Evolutionary conservation across 2,113 vertebrate genomes (phyloP).

Genomic region (Pangasianodon hypophthalmus): DNA sequence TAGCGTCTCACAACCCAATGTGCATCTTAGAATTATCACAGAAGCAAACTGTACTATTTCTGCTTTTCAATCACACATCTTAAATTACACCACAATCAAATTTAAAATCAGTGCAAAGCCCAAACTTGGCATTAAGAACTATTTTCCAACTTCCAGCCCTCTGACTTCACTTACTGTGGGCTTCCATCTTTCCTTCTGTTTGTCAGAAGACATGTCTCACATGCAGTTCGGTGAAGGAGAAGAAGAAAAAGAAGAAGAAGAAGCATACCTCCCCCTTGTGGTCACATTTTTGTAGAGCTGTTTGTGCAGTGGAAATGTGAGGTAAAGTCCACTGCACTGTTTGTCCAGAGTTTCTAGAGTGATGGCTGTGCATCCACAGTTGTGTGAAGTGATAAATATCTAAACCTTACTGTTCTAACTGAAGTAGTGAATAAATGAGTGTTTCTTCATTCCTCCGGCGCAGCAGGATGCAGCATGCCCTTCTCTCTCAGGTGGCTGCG

Average conservation of each 20-base stretch:
- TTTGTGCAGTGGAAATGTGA: slow-evolving; percentile 33
- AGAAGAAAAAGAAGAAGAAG: not conserved
- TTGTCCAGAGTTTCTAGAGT: not conserved
- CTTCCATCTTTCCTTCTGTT: slow-evolving; percentile 31
- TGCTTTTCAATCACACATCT: not conserved
- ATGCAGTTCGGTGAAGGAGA: not conserved
- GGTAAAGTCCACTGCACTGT: slow-evolving; percentile 30
- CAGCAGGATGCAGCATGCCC: slow-evolving; percentile 80
- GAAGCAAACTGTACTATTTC: slow-evolving; percentile 23
- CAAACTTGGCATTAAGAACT: slow-evolving; percentile 17
- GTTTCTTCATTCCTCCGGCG: slow-evolving; percentile 59
- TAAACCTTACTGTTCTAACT: slow-evolving; percentile 32
- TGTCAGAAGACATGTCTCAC: slow-evolving; percentile 34
- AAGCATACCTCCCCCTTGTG: slow-evolving; percentile 22
- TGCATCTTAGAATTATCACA: slow-evolving; percentile 16
- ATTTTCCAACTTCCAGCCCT: slow-evolving; percentile 16
- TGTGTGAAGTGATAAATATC: slow-evolving; percentile 6
- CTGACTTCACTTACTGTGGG: slow-evolving; percentile 46
- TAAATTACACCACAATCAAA: slow-evolving; percentile 33
- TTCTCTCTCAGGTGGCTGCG: slow-evolving; percentile 84
- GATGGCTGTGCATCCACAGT: slow-evolving; percentile 16
- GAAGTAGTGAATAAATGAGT: not conserved
- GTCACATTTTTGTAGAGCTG: slow-evolving; percentile 2
- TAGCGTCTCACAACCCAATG: slow-evolving; percentile 15
- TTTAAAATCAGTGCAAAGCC: slow-evolving; percentile 62